Evolutionary conservation across 2,113 vertebrate genomes (phyloP), one percentile per base, ranked within the genome.

Genomic region (Apeltes quadracus): DNA sequence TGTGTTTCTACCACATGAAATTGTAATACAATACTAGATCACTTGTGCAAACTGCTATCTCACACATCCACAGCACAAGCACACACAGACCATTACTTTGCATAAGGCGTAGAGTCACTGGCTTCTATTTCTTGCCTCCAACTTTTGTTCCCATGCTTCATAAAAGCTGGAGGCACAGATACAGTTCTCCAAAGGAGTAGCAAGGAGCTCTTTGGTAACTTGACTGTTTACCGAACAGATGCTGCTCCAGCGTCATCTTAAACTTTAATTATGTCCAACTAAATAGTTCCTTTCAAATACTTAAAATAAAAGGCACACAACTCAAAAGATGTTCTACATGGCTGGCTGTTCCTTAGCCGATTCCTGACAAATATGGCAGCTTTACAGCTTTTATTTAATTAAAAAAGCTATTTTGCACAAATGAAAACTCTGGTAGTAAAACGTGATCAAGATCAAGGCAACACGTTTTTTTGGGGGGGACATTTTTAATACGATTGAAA

Each of bases 201-300:
- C 50, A 64, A 76, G 36, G 11, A 39, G 32, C 50, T 67, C 29
- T 51, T 53, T 67, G 43, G 15, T 61, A 51, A 61, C 50, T 32
- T 5, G 54, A 78, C 59, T 86, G 74, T 83, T 82, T 76, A 76
- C 72, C 2, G 0, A 15, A 48, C 54, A 62, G 39, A 58, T 59
- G 41, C 41, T 41, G 44, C 63, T 25, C 7, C 48, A 16, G 20
- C 51, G 43, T 82, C 66, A 70, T 78, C 41, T 44, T 2, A 64
- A 2, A 48, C 23, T 53, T 69, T 66, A 70, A 82, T 69, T 55
- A 22, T 72, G 57, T 81, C 75, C 69, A 75, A 54, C 46, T 54
- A 11, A 76, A 51, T 43, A 57, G 10, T 29, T 48, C 48, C 25
- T 32, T 69, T 36, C 56, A 41, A 62, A 59, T 51, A 74, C 61